These are phyloP conservation scores for Atta texana DNA, from an alignment of 1,140 invertebrate genomes.

Conservation along the genomic window DNA sequence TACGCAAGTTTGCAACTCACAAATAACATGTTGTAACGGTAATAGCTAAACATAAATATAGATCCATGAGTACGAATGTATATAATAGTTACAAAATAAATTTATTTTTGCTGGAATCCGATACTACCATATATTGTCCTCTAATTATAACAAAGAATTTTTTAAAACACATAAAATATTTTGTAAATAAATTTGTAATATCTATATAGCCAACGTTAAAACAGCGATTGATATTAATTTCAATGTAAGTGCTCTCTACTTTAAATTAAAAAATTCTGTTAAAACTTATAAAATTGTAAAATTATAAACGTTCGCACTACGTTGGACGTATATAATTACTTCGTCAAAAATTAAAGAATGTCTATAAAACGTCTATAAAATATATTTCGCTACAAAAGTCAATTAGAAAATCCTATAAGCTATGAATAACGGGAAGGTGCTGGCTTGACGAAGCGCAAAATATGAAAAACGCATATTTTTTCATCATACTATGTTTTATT, in stretches of 20 bases:
- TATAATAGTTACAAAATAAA: not conserved
- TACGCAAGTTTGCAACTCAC: constrained; percentile 37
- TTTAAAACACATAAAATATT: not conserved
- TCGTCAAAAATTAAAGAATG: not conserved
- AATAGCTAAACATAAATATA: constrained; percentile 35
- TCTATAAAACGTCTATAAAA: not conserved
- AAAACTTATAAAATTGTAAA: not conserved
- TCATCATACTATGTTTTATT: constrained; percentile 10
- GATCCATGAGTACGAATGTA: not conserved
- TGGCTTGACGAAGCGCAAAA: not conserved
- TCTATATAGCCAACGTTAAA: not conserved
- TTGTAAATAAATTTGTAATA: not conserved
- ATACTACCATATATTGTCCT: not conserved
- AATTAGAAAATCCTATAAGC: not conserved
- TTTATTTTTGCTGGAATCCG: constrained; percentile 1
- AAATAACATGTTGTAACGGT: constrained; percentile 36
- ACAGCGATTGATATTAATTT: not conserved
- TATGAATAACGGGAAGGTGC: not conserved
- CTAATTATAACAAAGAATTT: not conserved
- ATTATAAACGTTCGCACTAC: not conserved
- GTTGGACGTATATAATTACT: not conserved
- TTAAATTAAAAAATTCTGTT: not conserved
- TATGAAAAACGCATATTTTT: constrained; percentile 1
- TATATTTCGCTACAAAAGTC: not conserved
- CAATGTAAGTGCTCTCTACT: not conserved